Base-by-base conservation (phyloP, 1,140 invertebrate genomes). In the Eubasilissa regina region DNA sequence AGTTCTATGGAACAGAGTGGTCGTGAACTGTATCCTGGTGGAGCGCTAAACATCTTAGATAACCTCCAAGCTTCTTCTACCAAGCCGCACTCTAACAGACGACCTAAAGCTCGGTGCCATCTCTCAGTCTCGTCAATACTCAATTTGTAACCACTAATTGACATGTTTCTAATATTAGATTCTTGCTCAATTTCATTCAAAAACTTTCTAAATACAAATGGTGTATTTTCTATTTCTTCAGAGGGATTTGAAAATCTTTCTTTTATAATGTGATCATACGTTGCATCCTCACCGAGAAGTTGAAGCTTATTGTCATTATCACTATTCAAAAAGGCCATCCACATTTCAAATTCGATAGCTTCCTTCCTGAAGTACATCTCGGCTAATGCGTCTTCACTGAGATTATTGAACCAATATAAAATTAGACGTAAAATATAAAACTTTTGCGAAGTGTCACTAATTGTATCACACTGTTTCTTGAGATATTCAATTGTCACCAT, bases 401-500 rank as follows among this genome's bases (percentile, higher is more conserved):
- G 48, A 60, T 76, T 58, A 17, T 87, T 86, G 48, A 89, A 89
- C 91, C 91, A 92, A 47, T 87, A 87, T 83, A 90, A 86, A 15
- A 91, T 88, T 21, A 90, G 85, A 85, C 89, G 89, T 62, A 91
- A 87, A 0, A 91, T 84, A 51, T 89, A 87, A 84, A 89, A 92
- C 77, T 87, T 90, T 82, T 90, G 89, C 9, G 86, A 83, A 7
- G 83, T 74, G 72, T 89, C 85, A 1, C 79, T 80, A 44, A 91
- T 87, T 80, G 89, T 87, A 53, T 89, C 87, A 4, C 89, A 86
- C 78, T 90, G 86, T 48, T 89, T 83, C 6, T 90, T 85, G 17
- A 92, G 90, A 85, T 93, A 93, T 81, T 89, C 85, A 10, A 90
- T 89, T 9, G 90, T 90, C 53, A 87, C 85, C 78, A 89, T 85